These are phyloP conservation scores for Rhinopomastus cyanomelas DNA, from an alignment of 2,113 vertebrate genomes.

Conservation along the genomic window DNA sequence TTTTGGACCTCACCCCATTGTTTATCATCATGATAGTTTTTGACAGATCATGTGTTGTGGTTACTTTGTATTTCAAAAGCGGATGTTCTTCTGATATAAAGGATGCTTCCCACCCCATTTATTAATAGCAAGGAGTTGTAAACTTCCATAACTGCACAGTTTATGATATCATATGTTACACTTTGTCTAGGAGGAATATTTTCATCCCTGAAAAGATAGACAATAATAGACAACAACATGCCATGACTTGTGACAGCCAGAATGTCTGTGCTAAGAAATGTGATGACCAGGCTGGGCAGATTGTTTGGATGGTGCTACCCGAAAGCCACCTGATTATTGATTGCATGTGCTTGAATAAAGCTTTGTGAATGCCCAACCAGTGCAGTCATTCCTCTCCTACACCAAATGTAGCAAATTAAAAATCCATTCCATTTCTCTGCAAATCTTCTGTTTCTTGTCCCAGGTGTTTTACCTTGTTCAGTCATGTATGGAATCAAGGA, in stretches of 20 bases:
- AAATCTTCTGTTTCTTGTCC: background rate
- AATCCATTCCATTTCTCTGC: background rate
- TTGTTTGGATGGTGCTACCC: background rate
- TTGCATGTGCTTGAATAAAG: background rate
- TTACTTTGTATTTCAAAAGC: slow-evolving; percentile 61
- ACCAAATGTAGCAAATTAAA: background rate
- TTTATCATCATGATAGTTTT: slow-evolving; percentile 59
- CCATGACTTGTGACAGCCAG: background rate
- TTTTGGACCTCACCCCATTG: slow-evolving; percentile 58
- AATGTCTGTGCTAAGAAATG: background rate
- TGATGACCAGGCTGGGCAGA: background rate
- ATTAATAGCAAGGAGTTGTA: slow-evolving; percentile 41
- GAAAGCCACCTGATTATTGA: background rate
- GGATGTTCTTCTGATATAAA: slow-evolving; percentile 33
- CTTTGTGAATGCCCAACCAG: background rate
- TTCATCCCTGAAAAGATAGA: background rate
- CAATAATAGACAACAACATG: background rate
- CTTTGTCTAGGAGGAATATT: slow-evolving; percentile 20
- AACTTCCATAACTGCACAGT: slow-evolving; percentile 30
- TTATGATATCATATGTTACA: slow-evolving; percentile 18
- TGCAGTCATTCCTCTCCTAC: background rate
- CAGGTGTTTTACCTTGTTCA: background rate
- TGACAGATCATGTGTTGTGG: slow-evolving; percentile 60
- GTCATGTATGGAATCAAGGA: background rate
- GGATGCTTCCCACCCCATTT: background rate